Conservation (phyloP, 2,113 vertebrate species). For the Muntiacus reevesi region DNA sequence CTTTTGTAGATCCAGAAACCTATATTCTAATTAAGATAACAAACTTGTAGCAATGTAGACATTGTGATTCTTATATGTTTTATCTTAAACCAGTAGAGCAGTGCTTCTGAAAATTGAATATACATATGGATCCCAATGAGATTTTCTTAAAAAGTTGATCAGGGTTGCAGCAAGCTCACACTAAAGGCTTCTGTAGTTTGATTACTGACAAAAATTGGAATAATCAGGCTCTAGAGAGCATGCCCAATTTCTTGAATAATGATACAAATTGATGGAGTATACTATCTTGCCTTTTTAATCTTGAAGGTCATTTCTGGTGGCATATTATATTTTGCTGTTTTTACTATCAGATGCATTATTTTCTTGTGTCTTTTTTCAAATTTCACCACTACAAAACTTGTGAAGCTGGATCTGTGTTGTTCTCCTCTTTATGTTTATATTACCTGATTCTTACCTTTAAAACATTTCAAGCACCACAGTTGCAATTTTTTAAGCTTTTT, state of each 20-base stretch:
- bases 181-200: background rate
- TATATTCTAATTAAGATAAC: background rate
- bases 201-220: background rate
- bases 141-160: background rate
- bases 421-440: background rate
- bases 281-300: background rate
- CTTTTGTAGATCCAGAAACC: background rate
- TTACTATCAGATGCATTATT: background rate
- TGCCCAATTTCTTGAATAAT: background rate
- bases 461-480: background rate
- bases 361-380: background rate
- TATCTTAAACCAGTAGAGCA: background rate
- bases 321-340: background rate
- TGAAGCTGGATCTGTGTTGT: background rate
- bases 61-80: background rate
- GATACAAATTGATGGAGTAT: background rate
- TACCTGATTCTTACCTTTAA: background rate
- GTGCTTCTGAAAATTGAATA: background rate
- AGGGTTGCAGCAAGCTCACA: background rate
- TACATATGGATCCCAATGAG: background rate
- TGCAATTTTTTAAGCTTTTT: background rate
- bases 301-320: background rate
- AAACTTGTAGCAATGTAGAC: background rate
- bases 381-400: background rate
- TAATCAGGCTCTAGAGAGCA: background rate